Base-by-base conservation (phyloP, 2,888 invertebrate genomes). In the Microchrysa polita region DNA sequence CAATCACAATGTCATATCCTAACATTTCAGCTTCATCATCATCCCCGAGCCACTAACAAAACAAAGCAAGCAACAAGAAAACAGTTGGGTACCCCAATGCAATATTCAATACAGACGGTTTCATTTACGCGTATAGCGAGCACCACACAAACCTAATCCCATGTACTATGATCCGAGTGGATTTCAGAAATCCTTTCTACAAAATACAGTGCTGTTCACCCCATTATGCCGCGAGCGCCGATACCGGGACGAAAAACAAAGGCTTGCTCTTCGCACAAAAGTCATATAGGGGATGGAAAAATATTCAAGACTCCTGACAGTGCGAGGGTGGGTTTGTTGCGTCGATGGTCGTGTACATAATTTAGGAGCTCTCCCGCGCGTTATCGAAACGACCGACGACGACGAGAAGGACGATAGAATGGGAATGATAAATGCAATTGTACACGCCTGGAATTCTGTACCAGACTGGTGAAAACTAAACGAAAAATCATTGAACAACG, bases 391-490 rank as follows among this genome's bases (percentile, higher is more conserved):
- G 22, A n/a, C n/a, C n/a, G n/a, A n/a, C n/a, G n/a, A n/a, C n/a
- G n/a, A n/a, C n/a, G n/a, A n/a, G n/a, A n/a, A 65, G 65, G 65
- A 48, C 48, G 48, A 44, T 65, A 48, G n/a, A 23, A 55, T 20
- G 57, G 40, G 5, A 63, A 48, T 48, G 48, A 48, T 48, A 48
- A 34, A 48, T 48, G 48, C 48, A 12, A n/a, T 4, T 48, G 48
- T n/a, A n/a, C 16, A 57, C 55, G 57, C 9, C 55, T 40, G 40
- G 14, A 57, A 40, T 57, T 57, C n/a, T n/a, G n/a, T 57, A 40
- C 10, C 55, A 20, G 57, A 57, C 53, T 69, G 40, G 57, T 42
- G 69, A 69, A 57, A 69, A 69, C 69, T 69, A 40, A 69, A 69
- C 69, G 69, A 69, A 69, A 34, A 55, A 14, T 69, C n/a, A 40